Percentiles rank a stretch among this genome's conserved stretches.
These are phyloP conservation scores for Helostoma temminkii DNA, from an alignment of 2,797 vertebrate species.

Conservation along the genomic window DNA sequence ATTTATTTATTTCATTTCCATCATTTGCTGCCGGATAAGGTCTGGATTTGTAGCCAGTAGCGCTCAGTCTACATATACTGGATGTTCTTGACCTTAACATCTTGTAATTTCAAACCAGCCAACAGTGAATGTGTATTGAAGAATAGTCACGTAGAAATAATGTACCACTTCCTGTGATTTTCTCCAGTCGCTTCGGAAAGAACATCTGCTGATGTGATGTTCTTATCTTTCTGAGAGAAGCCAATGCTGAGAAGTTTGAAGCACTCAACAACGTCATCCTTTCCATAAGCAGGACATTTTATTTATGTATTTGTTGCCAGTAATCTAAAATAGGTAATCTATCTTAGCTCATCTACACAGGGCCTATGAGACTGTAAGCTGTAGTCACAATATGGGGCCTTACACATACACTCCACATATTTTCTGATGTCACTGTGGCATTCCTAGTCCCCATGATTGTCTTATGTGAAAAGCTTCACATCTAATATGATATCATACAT, in stretches of 20 bases:
- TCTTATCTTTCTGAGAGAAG: slow-evolving; percentile 17
- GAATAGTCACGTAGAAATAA: slow-evolving; percentile 15
- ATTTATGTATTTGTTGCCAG: neutral
- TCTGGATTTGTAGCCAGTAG: neutral
- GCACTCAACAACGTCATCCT: neutral
- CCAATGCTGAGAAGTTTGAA: slow-evolving; percentile 13
- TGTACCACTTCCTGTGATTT: slow-evolving; percentile 16
- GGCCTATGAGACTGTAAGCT: neutral
- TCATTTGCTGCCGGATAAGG: slow-evolving; percentile 17
- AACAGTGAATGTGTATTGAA: slow-evolving; percentile 9
- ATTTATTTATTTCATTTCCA: neutral
- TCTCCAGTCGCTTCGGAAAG: slow-evolving; percentile 18
- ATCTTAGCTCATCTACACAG: neutral
- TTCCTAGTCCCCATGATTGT: neutral
- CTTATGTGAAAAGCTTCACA: too few species aligned
- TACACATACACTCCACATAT: neutral
- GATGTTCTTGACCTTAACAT: slow-evolving; percentile 35
- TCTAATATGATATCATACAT: neutral
- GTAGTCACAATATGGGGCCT: too few species aligned
- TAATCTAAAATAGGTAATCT: slow-evolving; percentile 5
- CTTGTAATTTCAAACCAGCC: slow-evolving; percentile 20
- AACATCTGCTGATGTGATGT: slow-evolving; percentile 17
- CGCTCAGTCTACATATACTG: slow-evolving; percentile 6
- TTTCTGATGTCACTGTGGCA: neutral
- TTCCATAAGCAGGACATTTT: neutral